These are phyloP conservation scores for Gryllus bimaculatus DNA, from an alignment of 1,140 invertebrate species.

Conservation along the genomic window DNA sequence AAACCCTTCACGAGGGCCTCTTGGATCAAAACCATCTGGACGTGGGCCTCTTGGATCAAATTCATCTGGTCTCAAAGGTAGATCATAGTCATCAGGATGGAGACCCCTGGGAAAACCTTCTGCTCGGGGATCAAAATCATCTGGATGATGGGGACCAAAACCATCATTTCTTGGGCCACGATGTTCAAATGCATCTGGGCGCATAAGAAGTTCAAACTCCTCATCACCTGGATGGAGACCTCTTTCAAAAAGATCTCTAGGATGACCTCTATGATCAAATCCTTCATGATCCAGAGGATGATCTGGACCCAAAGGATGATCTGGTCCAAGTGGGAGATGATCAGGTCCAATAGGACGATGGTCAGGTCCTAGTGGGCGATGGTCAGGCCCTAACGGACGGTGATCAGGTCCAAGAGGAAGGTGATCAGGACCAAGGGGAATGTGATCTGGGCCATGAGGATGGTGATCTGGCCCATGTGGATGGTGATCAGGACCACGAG, in stretches of 20 bases:
- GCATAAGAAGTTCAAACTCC: not conserved
- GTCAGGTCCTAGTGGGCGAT: slow-evolving; percentile 9
- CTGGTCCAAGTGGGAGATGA: slow-evolving; percentile 8
- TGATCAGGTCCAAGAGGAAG: slow-evolving; percentile 6
- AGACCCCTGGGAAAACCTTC: slow-evolving; percentile 27
- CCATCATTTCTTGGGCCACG: not conserved
- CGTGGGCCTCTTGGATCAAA: slow-evolving; percentile 10
- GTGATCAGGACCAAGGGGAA: not conserved
- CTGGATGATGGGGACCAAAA: slow-evolving; percentile 14
- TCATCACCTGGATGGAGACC: not conserved
- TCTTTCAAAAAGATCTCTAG: not conserved
- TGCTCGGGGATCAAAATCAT: slow-evolving; percentile 15
- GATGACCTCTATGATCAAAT: slow-evolving; percentile 11
- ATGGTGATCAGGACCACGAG: no score
- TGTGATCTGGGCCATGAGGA: not conserved
- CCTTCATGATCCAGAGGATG: slow-evolving; percentile 15
- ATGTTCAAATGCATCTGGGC: not conserved
- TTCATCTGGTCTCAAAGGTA: slow-evolving; percentile 18
- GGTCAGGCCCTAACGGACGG: not conserved
- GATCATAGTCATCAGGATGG: slow-evolving; percentile 35
- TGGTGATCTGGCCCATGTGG: not conserved
- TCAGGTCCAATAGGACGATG: slow-evolving; percentile 7
- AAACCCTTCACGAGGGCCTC: slow-evolving; percentile 26
- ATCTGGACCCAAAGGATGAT: not conserved
- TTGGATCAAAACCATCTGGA: slow-evolving; percentile 28